phyloP scores from a whole-genome alignment of 2,888 invertebrate genomes.

The Callyntrura guangdongensis region DNA sequence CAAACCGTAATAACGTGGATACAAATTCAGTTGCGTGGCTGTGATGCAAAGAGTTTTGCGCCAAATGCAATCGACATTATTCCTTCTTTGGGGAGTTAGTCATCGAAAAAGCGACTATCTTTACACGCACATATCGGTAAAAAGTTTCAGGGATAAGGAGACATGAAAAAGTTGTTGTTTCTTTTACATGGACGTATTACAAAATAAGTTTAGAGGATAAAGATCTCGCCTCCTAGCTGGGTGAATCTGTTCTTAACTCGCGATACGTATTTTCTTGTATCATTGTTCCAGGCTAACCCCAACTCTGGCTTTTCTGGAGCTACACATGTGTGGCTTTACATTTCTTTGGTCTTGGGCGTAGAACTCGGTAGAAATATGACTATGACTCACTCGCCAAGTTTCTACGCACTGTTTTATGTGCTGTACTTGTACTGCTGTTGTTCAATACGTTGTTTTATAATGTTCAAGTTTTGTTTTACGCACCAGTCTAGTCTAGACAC shows the following conservation, averaged over 20 bases:
- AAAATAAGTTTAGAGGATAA: conserved; percentile 2
- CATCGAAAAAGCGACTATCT: not conserved
- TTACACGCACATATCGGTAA: not conserved
- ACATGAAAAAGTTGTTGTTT: conserved; percentile 23
- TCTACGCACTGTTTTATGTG: not conserved
- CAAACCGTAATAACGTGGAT: not conserved
- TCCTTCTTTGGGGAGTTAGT: conserved; percentile 22
- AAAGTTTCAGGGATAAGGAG: conserved; percentile 10
- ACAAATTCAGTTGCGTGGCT: not conserved
- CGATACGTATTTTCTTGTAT: not conserved
- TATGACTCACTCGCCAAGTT: conserved; percentile 29
- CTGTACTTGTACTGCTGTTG: too few relatives aligned
- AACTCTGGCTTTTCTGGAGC: conserved; percentile 27
- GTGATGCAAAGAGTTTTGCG: not conserved
- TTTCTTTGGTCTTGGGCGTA: too few relatives aligned
- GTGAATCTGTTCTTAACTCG: not conserved
- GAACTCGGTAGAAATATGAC: not conserved
- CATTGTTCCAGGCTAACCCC: not conserved
- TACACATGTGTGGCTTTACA: not conserved
- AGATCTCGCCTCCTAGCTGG: conserved; percentile 1
- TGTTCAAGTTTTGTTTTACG: not conserved
- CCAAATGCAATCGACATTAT: not conserved
- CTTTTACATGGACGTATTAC: not conserved
- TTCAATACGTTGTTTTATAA: not conserved
- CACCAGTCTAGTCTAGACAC: conserved; percentile 7